phyloP scores from a whole-genome alignment of 1,140 invertebrate genomes.

The Drosophila baimaii region DNA sequence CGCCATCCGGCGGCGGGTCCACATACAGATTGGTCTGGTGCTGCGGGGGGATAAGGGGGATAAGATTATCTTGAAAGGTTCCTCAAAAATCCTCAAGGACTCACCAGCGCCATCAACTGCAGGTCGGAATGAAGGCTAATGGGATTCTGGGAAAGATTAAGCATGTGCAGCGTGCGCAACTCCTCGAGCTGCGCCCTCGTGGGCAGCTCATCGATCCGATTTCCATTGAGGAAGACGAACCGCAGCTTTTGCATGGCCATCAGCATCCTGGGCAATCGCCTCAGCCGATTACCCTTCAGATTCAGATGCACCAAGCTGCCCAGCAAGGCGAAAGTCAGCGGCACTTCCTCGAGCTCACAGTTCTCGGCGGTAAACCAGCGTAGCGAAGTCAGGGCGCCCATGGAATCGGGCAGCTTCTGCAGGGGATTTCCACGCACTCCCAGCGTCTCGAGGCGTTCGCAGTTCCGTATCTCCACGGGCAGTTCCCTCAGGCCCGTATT shows the following conservation, averaged over 20 bases:
- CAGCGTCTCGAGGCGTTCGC: slow-evolving; percentile 90
- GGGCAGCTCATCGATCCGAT: slow-evolving; percentile 82
- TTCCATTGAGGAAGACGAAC: slow-evolving; percentile 86
- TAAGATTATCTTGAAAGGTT: background rate
- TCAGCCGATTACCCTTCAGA: slow-evolving; percentile 85
- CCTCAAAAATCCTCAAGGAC: background rate
- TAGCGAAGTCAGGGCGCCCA: slow-evolving; percentile 85
- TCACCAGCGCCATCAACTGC: slow-evolving; percentile 53
- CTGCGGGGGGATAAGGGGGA: slow-evolving; percentile 8
- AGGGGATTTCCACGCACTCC: slow-evolving; percentile 87
- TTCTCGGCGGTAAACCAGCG: slow-evolving; percentile 87
- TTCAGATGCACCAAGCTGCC: slow-evolving; percentile 86
- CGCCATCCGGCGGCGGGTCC: slow-evolving; percentile 32
- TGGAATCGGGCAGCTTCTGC: slow-evolving; percentile 85
- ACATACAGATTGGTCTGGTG: slow-evolving; percentile 61
- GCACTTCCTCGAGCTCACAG: slow-evolving; percentile 85
- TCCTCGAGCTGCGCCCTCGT: slow-evolving; percentile 71
- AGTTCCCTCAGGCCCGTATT: slow-evolving; percentile 86
- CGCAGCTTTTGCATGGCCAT: slow-evolving; percentile 85
- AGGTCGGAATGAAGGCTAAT: slow-evolving; percentile 73
- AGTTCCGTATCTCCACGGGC: slow-evolving; percentile 88
- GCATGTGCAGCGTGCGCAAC: slow-evolving; percentile 84
- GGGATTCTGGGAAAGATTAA: slow-evolving; percentile 85
- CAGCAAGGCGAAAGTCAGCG: slow-evolving; percentile 85
- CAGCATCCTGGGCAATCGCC: slow-evolving; percentile 85